These are phyloP conservation scores for Lagopus muta DNA, from an alignment of 2,113 vertebrate species.

Conservation along the genomic window DNA sequence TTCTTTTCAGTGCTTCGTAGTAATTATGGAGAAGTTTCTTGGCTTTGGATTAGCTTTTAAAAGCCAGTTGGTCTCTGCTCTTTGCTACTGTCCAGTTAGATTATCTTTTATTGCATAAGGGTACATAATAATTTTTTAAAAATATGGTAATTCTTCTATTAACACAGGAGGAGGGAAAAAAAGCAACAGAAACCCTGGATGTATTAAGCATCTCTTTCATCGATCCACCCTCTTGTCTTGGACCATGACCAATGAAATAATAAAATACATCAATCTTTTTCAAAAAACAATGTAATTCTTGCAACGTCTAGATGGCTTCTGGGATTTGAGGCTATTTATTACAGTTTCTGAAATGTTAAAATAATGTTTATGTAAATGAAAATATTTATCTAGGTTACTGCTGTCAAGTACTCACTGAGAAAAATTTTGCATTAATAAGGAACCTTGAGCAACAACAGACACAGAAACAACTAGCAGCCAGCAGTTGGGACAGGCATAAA, in stretches of 20 bases:
- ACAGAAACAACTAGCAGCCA: conserved; percentile 48
- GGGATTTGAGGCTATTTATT: conserved; percentile 64
- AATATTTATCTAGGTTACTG: conserved; percentile 69
- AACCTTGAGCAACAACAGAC: conserved; percentile 48
- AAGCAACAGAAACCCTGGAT: conserved; percentile 1
- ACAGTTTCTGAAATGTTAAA: conserved; percentile 67
- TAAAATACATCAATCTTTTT: conserved; percentile 38
- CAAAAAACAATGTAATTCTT: conserved; percentile 13
- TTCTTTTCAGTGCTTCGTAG: background rate
- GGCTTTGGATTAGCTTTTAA: background rate
- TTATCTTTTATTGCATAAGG: conserved; percentile 51
- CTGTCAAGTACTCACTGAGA: conserved; percentile 44
- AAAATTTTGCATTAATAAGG: conserved; percentile 54
- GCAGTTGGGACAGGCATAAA: conserved; percentile 1
- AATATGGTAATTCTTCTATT: conserved; percentile 41
- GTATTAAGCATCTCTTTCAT: conserved; percentile 30
- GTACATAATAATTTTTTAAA: conserved; percentile 29
- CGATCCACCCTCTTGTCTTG: conserved; percentile 36
- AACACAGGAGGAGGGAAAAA: background rate
- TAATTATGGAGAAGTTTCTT: background rate
- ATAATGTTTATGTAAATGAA: conserved; percentile 65
- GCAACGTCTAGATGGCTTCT: conserved; percentile 55
- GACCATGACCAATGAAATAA: conserved; percentile 35
- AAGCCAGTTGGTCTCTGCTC: conserved; percentile 11
- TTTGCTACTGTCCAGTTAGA: conserved; percentile 22